These are phyloP conservation scores for Halisarca cf. caerulea DNA, from an alignment of 37 sponge, comb jelly and placozoan genomes.

Conservation along the genomic window DNA sequence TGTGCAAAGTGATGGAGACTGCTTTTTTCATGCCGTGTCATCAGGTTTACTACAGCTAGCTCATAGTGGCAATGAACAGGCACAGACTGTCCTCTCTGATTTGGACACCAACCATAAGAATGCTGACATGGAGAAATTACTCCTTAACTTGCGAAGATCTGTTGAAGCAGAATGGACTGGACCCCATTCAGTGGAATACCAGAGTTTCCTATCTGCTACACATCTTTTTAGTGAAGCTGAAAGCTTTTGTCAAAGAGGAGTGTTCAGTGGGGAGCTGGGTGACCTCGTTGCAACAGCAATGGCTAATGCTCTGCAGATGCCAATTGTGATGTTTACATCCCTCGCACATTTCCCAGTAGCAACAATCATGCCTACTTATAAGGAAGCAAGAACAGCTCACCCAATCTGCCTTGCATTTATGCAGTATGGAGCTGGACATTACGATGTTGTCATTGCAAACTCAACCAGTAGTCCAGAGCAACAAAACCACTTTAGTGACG, in stretches of 20 bases:
- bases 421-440: background rate
- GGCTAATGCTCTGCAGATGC: background rate
- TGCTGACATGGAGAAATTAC: too few relatives aligned
- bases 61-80: too few relatives aligned
- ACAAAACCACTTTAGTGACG: too few relatives aligned
- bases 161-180: constrained; percentile 2
- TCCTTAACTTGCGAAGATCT: too few relatives aligned
- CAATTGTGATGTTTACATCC: constrained; percentile 8
- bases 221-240: background rate
- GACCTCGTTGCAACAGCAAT: background rate
- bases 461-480: too few relatives aligned
- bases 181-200: background rate
- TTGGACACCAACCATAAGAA: too few relatives aligned
- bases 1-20: too few relatives aligned
- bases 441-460: background rate
- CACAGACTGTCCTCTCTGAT: too few relatives aligned
- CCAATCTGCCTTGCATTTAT: background rate
- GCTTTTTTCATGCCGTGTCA: too few relatives aligned
- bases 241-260: background rate
- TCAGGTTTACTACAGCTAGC: too few relatives aligned
- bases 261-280: background rate
- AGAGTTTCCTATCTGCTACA: background rate
- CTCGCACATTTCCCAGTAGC: background rate
- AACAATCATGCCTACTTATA: background rate
- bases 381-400: background rate